Conservation (phyloP, 2,113 vertebrate species). For the Centropristis striata region DNA sequence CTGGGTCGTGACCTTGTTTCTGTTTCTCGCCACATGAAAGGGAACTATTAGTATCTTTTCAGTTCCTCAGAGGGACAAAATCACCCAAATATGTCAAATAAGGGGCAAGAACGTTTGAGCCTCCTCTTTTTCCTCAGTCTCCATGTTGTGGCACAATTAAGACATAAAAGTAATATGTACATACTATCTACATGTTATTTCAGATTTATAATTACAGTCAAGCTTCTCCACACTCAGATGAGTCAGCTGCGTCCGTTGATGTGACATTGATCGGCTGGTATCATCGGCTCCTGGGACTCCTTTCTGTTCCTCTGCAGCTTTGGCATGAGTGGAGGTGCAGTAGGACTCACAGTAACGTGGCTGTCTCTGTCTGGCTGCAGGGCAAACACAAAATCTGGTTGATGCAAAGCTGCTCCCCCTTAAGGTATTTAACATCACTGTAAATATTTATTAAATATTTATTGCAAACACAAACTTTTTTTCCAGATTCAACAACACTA, state of each 20-base stretch:
- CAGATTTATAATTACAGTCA: conserved; percentile 8
- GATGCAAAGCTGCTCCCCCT: neutral
- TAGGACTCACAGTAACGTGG: conserved; percentile 53
- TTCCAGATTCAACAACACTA: neutral
- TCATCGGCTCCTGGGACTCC: conserved; percentile 63
- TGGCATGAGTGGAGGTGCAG: conserved; percentile 77
- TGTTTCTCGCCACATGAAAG: conserved; percentile 14
- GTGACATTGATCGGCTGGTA: conserved; percentile 44
- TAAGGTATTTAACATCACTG: neutral
- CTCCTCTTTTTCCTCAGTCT: neutral
- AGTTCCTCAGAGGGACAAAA: neutral
- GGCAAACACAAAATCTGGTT: conserved; percentile 27
- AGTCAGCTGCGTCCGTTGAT: conserved; percentile 67
- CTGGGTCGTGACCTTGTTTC: conserved; percentile 24
- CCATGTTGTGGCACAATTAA: neutral
- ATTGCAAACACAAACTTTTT: neutral
- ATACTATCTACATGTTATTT: conserved; percentile 46
- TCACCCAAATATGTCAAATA: neutral
- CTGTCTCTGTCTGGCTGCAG: conserved; percentile 80
- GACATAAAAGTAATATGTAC: conserved; percentile 39
- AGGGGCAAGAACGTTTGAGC: neutral
- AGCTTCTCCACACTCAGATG: neutral
- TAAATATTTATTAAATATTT: no score
- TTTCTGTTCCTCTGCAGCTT: conserved; percentile 81
- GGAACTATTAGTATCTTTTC: neutral